Evolutionary conservation across 2,888 invertebrate genomes (phyloP).

Genomic region (Chorisops tibialis): DNA sequence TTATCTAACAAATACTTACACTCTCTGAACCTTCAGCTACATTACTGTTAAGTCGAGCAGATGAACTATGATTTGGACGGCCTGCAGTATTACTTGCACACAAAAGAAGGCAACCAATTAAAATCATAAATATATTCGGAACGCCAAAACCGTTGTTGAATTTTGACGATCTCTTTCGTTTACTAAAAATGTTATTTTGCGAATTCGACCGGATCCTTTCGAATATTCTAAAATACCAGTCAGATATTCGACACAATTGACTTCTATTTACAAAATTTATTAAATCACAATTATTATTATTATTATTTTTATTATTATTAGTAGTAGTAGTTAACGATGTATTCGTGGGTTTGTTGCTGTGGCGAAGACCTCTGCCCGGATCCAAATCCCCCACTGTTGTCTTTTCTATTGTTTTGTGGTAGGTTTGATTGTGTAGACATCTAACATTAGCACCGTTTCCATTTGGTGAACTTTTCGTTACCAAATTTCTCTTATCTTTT

Average conservation of each 20-base stretch:
- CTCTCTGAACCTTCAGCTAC: conserved; percentile 20
- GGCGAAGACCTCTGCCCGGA: background rate
- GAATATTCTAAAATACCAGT: conserved; percentile 18
- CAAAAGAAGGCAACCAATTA: conserved; percentile 32
- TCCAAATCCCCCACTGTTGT: conserved; percentile 11
- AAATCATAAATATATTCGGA: conserved; percentile 8
- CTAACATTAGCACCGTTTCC: conserved; percentile 20
- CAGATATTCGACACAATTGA: conserved; percentile 20
- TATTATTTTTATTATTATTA: conserved; percentile 12
- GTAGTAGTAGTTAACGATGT: conserved; percentile 23
- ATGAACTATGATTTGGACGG: conserved; percentile 44
- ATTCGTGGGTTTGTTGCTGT: conserved; percentile 1
- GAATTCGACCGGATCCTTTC: conserved; percentile 16
- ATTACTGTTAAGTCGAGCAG: conserved; percentile 25
- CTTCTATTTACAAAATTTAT: conserved; percentile 18
- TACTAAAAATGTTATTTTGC: conserved; percentile 6
- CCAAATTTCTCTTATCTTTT: background rate
- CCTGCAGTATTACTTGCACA: conserved; percentile 43
- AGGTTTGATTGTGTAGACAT: conserved; percentile 21
- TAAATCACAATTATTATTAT: conserved; percentile 28
- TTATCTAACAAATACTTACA: conserved; percentile 18
- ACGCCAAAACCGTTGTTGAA: conserved; percentile 3
- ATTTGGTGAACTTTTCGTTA: conserved; percentile 9
- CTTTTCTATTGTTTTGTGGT: conserved; percentile 26
- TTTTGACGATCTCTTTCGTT: conserved; percentile 1